Conservation (phyloP, 2,797 vertebrate species). For the Scomberomorus guttatus region DNA sequence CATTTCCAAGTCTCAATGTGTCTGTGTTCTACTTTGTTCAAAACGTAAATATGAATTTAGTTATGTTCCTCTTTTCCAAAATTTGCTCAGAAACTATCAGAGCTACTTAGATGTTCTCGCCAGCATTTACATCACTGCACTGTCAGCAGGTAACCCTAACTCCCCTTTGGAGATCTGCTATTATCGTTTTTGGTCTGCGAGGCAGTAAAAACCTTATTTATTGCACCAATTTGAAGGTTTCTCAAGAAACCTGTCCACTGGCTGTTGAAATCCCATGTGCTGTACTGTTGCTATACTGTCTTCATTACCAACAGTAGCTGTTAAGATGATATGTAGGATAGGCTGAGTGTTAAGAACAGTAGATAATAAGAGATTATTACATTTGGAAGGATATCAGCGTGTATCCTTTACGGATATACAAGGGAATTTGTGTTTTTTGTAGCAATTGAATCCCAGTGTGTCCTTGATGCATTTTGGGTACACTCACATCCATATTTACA, state of each 20-base stretch:
- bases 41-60: too few relatives aligned
- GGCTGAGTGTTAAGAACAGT: slow-evolving; percentile 1
- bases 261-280: slow-evolving; percentile 23
- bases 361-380: background rate
- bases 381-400: slow-evolving; percentile 6
- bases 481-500: slow-evolving; percentile 21
- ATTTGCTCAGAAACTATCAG: background rate
- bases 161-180: slow-evolving; percentile 15
- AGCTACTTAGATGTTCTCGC: background rate
- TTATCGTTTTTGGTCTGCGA: slow-evolving; percentile 23
- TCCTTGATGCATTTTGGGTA: slow-evolving; percentile 32
- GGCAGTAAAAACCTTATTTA: slow-evolving; percentile 45
- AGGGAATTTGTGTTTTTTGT: slow-evolving; percentile 20
- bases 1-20: too few relatives aligned
- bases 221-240: slow-evolving; percentile 31
- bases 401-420: slow-evolving; percentile 9
- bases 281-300: background rate
- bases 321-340: background rate
- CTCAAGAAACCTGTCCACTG: background rate
- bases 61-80: background rate
- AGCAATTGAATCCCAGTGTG: slow-evolving; percentile 13
- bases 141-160: slow-evolving; percentile 19
- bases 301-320: slow-evolving; percentile 1
- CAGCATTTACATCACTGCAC: slow-evolving; percentile 7
- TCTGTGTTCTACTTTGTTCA: background rate